These are phyloP conservation scores for Eupleurogrammus muticus DNA, from an alignment of 2,797 vertebrate species.

Conservation along the genomic window DNA sequence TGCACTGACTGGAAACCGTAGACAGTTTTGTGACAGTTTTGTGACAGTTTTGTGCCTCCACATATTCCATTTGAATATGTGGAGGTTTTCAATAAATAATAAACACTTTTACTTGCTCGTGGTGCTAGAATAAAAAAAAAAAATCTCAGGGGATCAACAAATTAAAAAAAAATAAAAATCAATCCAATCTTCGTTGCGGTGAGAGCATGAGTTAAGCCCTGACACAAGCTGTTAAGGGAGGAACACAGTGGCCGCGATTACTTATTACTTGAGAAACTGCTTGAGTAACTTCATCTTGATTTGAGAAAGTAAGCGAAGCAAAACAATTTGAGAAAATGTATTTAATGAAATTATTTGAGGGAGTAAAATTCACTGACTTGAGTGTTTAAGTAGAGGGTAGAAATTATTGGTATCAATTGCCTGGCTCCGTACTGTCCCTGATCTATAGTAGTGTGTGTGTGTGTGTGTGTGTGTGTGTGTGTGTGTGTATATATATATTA, in stretches of 20 bases:
- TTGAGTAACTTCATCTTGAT: background rate
- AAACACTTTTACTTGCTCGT: too few species aligned
- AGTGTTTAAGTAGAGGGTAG: background rate
- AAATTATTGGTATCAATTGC: background rate
- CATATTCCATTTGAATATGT: too few species aligned
- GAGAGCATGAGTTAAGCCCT: too few species aligned
- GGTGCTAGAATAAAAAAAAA: background rate
- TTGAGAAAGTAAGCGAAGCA: background rate
- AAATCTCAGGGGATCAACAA: background rate
- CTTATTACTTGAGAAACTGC: background rate
- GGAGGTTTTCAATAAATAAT: too few species aligned
- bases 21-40: too few species aligned
- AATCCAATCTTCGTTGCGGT: too few species aligned
- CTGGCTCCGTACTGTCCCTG: background rate
- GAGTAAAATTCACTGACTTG: background rate
- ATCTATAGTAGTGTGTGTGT: slow-evolving; percentile 4
- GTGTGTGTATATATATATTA: too few species aligned
- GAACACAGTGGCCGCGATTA: background rate
- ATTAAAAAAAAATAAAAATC: too few species aligned
- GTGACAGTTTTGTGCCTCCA: too few species aligned
- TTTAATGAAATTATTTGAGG: background rate
- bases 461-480: too few species aligned
- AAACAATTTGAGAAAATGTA: background rate
- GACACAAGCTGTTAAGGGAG: background rate
- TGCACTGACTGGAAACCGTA: too few species aligned